Evolutionary conservation across 1,140 invertebrate genomes (phyloP).

Genomic region (Scaptomyza hsui): DNA sequence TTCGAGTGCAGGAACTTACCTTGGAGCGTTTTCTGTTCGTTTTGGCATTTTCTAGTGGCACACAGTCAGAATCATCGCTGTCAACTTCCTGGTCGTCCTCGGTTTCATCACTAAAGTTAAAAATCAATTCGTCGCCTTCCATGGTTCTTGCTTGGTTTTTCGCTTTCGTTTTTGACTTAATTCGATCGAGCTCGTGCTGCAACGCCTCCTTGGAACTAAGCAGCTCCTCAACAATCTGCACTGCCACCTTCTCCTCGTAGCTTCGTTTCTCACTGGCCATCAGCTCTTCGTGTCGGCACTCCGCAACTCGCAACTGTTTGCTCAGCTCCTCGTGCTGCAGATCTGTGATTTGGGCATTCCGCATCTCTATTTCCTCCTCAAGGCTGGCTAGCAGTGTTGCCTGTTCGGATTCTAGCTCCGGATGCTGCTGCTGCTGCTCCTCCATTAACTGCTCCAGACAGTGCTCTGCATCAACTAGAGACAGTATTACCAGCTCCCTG

Average conservation of each 20-base stretch:
- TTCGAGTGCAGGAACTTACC: not conserved
- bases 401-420: slow-evolving; percentile 66
- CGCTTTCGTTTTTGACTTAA: not conserved
- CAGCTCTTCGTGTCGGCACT: slow-evolving; percentile 62
- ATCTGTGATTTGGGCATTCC: slow-evolving; percentile 92
- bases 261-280: slow-evolving; percentile 80
- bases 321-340: slow-evolving; percentile 87
- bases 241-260: slow-evolving; percentile 85
- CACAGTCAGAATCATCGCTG: slow-evolving; percentile 88
- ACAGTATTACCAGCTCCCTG: slow-evolving; percentile 88
- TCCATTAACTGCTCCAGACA: slow-evolving; percentile 88
- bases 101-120: not conserved
- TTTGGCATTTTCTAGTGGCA: too few species aligned
- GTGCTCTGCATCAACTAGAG: slow-evolving; percentile 90
- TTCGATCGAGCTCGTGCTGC: not conserved
- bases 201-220: not conserved
- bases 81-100: slow-evolving; percentile 84
- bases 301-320: slow-evolving; percentile 47
- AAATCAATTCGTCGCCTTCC: not conserved
- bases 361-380: slow-evolving; percentile 88
- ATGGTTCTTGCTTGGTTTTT: not conserved
- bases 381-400: slow-evolving; percentile 85
- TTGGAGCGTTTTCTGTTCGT: not conserved
- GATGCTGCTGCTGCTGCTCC: slow-evolving; percentile 65
- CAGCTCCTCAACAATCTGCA: slow-evolving; percentile 26